Evolutionary conservation across 2,113 vertebrate species (phyloP).

Genomic region (Pterocles burchelli): DNA sequence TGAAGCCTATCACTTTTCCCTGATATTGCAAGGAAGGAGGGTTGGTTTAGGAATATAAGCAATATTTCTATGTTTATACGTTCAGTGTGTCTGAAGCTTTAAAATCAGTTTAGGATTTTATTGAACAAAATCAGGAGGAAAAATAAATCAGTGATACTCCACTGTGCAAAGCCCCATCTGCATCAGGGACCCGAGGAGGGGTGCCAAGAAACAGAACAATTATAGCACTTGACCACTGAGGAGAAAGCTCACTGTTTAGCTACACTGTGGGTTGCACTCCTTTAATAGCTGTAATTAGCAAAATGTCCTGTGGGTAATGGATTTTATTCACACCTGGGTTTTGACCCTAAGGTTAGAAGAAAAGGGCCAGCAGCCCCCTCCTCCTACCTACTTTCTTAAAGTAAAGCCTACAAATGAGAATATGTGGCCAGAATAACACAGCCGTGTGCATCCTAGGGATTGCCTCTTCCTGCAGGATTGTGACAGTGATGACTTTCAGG

Average conservation of each 20-base stretch:
- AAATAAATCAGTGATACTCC: background rate
- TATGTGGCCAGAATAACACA: background rate
- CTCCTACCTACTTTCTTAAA: background rate
- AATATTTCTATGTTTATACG: background rate
- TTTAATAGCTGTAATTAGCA: slow-evolving; percentile 1
- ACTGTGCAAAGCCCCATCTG: background rate
- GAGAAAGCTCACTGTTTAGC: background rate
- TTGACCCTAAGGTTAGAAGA: slow-evolving; percentile 21
- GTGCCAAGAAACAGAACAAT: background rate
- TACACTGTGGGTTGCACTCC: background rate
- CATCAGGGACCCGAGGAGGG: background rate
- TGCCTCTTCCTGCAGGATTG: background rate
- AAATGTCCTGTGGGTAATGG: background rate
- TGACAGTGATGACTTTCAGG: background rate
- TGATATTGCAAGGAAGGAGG: background rate
- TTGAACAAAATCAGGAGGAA: background rate
- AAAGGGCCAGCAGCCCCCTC: background rate
- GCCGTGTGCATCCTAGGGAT: background rate
- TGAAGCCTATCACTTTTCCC: background rate
- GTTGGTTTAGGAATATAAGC: background rate
- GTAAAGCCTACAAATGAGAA: fast-evolving
- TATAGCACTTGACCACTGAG: background rate
- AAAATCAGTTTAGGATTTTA: background rate
- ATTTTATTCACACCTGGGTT: slow-evolving; percentile 10
- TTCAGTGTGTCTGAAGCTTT: background rate